These are phyloP conservation scores for Phocoena sinus DNA, from an alignment of 2,113 vertebrate species.

Conservation along the genomic window DNA sequence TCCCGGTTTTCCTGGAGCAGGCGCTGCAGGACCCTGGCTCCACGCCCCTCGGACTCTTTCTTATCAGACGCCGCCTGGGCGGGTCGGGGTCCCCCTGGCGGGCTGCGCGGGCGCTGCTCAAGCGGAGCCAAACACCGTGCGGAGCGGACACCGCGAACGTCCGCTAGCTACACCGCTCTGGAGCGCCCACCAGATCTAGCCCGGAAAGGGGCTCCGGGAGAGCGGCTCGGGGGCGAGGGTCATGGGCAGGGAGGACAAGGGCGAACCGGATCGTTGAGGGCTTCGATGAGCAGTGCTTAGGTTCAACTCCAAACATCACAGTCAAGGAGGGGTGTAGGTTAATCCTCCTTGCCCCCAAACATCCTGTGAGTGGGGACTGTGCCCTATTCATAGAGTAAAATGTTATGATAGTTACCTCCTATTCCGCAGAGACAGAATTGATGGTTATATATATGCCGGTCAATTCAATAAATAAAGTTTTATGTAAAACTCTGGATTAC, in stretches of 20 bases:
- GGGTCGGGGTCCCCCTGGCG: constrained; percentile 73
- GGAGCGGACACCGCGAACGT: rapidly evolving
- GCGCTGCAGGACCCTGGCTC: neutral
- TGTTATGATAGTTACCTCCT: neutral
- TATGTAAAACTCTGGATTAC: neutral
- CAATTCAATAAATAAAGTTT: neutral
- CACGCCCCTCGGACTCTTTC: constrained; percentile 30
- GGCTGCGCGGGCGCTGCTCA: constrained; percentile 34
- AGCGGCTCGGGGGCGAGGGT: neutral
- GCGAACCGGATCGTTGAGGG: neutral
- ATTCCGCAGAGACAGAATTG: neutral
- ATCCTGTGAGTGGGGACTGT: neutral
- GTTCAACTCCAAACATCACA: neutral
- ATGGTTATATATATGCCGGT: neutral
- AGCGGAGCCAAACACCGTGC: neutral
- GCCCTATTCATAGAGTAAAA: neutral
- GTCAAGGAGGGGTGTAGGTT: neutral
- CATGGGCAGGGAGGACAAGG: neutral
- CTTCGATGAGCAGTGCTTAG: neutral
- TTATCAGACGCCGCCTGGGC: neutral
- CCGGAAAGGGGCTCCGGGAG: rapidly evolving
- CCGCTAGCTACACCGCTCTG: rapidly evolving
- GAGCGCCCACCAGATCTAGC: rapidly evolving
- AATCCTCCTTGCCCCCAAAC: neutral
- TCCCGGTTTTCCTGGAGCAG: neutral